Evolutionary conservation across 2,888 invertebrate species (phyloP).

Genomic region (Portevinia maculata): DNA sequence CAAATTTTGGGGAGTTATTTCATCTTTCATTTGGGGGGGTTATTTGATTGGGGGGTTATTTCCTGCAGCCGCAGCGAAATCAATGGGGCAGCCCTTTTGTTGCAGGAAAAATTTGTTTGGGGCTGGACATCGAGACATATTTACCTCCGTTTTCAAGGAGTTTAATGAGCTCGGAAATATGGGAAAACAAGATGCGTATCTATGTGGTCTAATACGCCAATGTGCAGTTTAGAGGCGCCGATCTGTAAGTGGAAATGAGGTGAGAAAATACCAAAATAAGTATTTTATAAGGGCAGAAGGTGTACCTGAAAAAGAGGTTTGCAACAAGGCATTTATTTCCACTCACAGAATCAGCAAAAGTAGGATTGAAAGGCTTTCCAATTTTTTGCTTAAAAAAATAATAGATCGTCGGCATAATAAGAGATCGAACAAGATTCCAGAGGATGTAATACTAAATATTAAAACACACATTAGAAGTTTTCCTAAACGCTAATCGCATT

Average conservation of each 20-base stretch:
- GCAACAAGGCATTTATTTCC: background rate
- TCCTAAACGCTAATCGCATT: background rate
- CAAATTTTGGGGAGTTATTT: too few relatives aligned
- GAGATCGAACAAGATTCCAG: slow-evolving; percentile 3
- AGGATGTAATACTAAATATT: background rate
- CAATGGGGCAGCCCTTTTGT: background rate
- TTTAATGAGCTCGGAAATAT: slow-evolving; percentile 1
- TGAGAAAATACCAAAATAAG: background rate
- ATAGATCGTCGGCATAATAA: background rate
- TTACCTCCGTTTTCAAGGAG: background rate
- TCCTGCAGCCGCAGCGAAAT: too few relatives aligned
- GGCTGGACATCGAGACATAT: background rate
- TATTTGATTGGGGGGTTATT: too few relatives aligned
- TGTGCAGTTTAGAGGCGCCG: background rate
- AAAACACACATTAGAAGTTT: background rate
- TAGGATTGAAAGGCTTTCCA: background rate
- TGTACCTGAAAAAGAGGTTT: background rate
- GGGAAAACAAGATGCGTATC: slow-evolving; percentile 2
- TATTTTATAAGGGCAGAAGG: background rate
- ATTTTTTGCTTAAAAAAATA: background rate
- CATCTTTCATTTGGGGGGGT: too few relatives aligned
- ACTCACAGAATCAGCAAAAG: background rate
- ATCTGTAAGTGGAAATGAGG: background rate
- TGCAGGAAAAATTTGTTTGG: background rate
- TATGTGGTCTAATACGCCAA: background rate